Base-by-base conservation (phyloP, 2,113 vertebrate genomes). In the Pangasianodon hypophthalmus region DNA sequence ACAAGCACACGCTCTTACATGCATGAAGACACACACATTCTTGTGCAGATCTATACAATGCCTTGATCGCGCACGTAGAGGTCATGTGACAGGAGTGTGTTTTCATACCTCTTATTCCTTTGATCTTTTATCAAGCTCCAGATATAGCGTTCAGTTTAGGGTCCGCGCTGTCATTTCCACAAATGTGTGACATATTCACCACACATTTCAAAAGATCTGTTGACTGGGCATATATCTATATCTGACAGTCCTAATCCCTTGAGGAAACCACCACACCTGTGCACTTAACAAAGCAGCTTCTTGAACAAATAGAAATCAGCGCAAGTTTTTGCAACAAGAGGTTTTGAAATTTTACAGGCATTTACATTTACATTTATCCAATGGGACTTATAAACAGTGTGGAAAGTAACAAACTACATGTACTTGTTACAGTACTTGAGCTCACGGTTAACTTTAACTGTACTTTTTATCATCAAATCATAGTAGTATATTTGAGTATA, bases 31-130 rank as follows among this genome's bases (percentile, higher is more conserved):
- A 90, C 60, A 82, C 26, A 48, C 69, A 88, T 79, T 88, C 69
- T 64, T 46, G 64, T 62, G 19, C 29, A 77, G 69, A 82, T 62
- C 56, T 87, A 84, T 21, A 90, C 81, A 85, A 80, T 77, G 58
- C 62, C 87, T 94, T 93, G 93, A 94, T 93, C 93, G 92, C 75
- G 73, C 44, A 91, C 92, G 92, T 93, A 88, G 90, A 94, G 91
- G 77, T 91, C 92, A 84, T 88, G 87, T 90, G 91, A 91, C 91
- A 85, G 85, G 85, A 94, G 89, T 56, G 89, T 91, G 88, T 92
- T 94, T 94, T 91, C 90, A 87, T 89, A 86, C 90, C 90, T 91
- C 89, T 90, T 90, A 88, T 90, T 91, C 92, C 90, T 94, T 95
- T 95, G 90, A 93, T 93, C 92, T 91, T 89, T 92, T 86, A 1